Evolutionary conservation across 2,888 invertebrate species (phyloP).

Genomic region (Drosophila macrospina): DNA sequence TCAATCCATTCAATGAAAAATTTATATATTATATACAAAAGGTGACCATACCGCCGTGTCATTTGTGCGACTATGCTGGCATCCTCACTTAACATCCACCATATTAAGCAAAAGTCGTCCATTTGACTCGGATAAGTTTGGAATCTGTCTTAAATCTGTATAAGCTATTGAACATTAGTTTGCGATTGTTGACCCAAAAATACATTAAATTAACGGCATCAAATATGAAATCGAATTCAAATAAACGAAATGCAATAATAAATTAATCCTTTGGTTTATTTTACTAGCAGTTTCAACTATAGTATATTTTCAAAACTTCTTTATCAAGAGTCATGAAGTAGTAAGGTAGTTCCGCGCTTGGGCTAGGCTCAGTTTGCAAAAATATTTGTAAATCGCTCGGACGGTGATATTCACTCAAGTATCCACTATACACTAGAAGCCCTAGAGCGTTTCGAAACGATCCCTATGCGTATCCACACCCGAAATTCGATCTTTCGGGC

Average conservation of each 20-base stretch:
- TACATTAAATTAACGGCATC: conserved; percentile 15
- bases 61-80: conserved; percentile 47
- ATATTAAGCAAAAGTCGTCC: conserved; percentile 21
- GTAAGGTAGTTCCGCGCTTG: too few species aligned
- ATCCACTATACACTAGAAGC: too few species aligned
- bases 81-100: conserved; percentile 62
- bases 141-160: conserved; percentile 1
- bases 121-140: conserved; percentile 16
- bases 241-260: conserved; percentile 43
- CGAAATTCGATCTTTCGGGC: too few species aligned
- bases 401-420: too few species aligned
- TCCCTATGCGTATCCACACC: too few species aligned
- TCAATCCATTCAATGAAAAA: conserved; percentile 22
- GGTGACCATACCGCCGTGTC: conserved; percentile 10
- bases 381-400: too few species aligned
- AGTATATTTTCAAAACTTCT: too few species aligned
- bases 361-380: too few species aligned
- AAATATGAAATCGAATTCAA: conserved; percentile 36
- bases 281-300: neutral
- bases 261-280: neutral
- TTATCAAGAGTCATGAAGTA: too few species aligned
- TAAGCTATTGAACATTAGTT: neutral
- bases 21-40: conserved; percentile 23
- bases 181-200: conserved; percentile 47
- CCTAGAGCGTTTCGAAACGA: too few species aligned